Conservation (phyloP, 2,113 vertebrate species). For the Eonycteris spelaea region DNA sequence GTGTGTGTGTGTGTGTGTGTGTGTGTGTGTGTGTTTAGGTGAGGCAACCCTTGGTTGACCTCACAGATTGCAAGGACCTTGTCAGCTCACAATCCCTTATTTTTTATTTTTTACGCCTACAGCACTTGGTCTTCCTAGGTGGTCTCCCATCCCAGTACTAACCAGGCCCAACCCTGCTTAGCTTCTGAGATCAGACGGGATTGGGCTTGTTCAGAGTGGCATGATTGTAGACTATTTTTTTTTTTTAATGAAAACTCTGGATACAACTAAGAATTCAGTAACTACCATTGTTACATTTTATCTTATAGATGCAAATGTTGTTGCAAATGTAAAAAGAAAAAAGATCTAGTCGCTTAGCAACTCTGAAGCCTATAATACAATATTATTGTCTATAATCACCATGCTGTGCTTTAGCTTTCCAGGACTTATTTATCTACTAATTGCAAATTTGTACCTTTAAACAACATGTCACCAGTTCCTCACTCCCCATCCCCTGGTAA, state of each 20-base stretch:
- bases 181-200: no score
- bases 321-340: neutral
- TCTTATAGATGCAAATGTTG: neutral
- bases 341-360: neutral
- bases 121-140: no score
- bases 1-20: no score
- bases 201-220: no score
- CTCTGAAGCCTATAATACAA: neutral
- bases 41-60: no score
- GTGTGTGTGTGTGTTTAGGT: no score
- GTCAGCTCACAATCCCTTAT: no score
- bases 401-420: neutral
- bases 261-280: conserved; percentile 20
- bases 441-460: neutral
- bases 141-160: no score
- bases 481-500: neutral
- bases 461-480: neutral
- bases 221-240: no score
- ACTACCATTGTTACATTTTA: neutral
- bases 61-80: no score
- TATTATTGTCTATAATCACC: neutral
- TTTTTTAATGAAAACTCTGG: neutral
- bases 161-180: no score
- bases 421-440: neutral
- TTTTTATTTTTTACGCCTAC: no score